Evolutionary conservation across 2,113 vertebrate genomes (phyloP).

Genomic region (Tichodroma muraria): DNA sequence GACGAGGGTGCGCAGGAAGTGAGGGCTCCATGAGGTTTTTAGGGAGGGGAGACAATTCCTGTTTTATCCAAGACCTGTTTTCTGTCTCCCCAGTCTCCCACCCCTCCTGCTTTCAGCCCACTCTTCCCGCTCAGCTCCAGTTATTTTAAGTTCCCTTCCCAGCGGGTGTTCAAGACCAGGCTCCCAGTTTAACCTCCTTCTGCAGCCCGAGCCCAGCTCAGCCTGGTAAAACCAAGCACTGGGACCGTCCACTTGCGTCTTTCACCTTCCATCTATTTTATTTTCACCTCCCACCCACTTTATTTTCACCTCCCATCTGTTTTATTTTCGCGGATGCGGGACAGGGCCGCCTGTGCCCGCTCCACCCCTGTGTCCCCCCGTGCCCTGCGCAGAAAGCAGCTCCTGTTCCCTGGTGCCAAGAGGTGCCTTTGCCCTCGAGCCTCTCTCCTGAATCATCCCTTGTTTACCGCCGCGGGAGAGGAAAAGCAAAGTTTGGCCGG

Average conservation of each 20-base stretch:
- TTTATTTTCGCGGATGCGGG: background rate
- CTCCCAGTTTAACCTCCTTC: background rate
- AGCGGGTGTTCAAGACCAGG: fast-evolving
- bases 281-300: background rate
- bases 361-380: background rate
- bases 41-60: background rate
- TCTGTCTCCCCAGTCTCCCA: background rate
- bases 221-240: background rate
- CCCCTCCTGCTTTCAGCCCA: background rate
- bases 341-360: background rate
- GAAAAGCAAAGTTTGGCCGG: background rate
- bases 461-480: background rate
- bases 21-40: fast-evolving
- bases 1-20: background rate
- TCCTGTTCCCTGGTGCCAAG: background rate
- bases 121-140: background rate
- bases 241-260: background rate
- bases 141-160: background rate
- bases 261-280: background rate
- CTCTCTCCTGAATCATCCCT: conserved; percentile 48
- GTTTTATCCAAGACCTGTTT: background rate
- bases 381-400: conserved; percentile 13
- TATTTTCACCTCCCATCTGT: background rate
- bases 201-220: background rate
- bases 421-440: conserved; percentile 47